Conservation (phyloP, 2,797 vertebrate species). For the Morelia viridis region DNA sequence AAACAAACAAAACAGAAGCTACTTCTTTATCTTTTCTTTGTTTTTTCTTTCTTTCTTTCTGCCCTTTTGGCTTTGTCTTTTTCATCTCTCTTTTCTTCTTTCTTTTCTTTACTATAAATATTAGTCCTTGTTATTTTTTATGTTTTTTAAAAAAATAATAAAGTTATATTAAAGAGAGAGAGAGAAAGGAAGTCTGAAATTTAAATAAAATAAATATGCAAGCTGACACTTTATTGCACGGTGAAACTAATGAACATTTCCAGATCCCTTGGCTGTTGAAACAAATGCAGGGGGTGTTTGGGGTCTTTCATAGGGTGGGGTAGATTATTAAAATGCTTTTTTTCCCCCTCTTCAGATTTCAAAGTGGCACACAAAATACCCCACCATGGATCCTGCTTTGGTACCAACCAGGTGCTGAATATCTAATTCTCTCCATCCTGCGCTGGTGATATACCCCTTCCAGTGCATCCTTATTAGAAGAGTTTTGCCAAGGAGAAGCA, state of each 20-base stretch:
- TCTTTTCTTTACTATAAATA: no score
- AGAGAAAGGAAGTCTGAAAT: neutral
- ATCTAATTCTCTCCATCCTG: constrained; percentile 35
- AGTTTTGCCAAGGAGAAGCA: constrained; percentile 52
- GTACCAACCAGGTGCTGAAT: constrained; percentile 9
- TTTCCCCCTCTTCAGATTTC: neutral
- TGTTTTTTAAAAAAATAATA: no score
- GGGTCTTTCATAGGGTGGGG: neutral
- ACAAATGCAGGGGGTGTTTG: constrained; percentile 20
- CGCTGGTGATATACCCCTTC: constrained; percentile 11
- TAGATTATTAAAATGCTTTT: neutral
- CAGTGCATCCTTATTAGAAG: constrained; percentile 37
- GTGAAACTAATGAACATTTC: neutral
- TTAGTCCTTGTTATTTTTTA: no score
- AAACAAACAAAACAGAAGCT: no score
- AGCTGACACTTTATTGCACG: neutral
- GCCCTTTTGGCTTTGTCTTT: no score
- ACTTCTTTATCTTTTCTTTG: no score
- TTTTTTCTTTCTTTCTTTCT: no score
- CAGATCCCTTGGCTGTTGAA: neutral
- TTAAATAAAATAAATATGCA: constrained; percentile 9
- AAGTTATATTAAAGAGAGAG: no score
- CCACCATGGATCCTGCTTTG: neutral
- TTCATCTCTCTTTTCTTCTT: no score
- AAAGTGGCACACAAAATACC: neutral